These are phyloP conservation scores for Rhagonycha lutea DNA, from an alignment of 2,888 invertebrate species.

Conservation along the genomic window DNA sequence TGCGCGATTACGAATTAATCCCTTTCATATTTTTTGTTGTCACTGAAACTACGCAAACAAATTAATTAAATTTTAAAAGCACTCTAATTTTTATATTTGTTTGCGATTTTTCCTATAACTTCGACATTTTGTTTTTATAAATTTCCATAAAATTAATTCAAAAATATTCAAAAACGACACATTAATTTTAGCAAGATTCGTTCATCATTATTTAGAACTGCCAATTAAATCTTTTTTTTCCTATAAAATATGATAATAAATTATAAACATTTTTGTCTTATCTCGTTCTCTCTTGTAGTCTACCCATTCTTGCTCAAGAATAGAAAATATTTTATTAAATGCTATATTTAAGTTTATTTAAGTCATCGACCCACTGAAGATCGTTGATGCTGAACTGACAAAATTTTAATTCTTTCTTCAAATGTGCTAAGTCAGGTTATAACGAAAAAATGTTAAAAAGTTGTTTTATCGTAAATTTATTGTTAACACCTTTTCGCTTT, in stretches of 20 bases:
- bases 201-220: background rate
- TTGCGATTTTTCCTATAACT: background rate
- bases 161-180: background rate
- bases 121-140: background rate
- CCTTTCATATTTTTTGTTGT: background rate
- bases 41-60: background rate
- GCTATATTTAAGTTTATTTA: background rate
- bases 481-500: background rate
- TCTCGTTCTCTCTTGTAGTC: background rate
- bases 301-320: background rate
- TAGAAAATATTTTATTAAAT: background rate
- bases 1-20: too few relatives aligned
- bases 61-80: background rate
- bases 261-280: background rate
- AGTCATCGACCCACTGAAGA: background rate
- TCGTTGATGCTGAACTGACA: background rate
- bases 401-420: background rate
- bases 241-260: background rate
- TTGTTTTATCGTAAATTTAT: background rate
- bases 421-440: background rate
- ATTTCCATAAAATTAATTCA: background rate
- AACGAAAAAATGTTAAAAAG: background rate
- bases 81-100: background rate
- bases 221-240: background rate
- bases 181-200: background rate